Base-by-base conservation (phyloP, 2,113 vertebrate genomes). In the Sciurus niger region DNA sequence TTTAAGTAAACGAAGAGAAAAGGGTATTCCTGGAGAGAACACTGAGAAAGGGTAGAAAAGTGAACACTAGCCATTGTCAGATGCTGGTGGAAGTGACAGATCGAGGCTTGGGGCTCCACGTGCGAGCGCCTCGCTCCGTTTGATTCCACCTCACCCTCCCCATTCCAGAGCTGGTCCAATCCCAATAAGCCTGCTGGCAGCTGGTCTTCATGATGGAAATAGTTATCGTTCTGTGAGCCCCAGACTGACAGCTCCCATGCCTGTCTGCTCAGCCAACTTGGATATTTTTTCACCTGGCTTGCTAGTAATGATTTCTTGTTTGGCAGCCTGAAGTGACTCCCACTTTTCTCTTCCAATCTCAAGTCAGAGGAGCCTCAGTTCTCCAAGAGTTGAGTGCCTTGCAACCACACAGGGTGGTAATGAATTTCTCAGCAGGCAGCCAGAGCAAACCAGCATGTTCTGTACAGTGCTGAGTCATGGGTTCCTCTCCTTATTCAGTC, bases 231-330 rank as follows among this genome's bases (percentile, higher is more conserved):
- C 93, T 58, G 53, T 1, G 2, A 73, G 84, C 43, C 84, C 89
- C 93, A 83, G 55, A 94, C 82, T 58, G 78, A 95, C 87, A n/a
- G 92, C 84, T 93, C 97, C 94, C 79, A 68, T 8, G 24, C 48
- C 85, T 24, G 48, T 51, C 16, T 60, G 76, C 76, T 84, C 60
- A 1, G 97, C 96, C 95, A 95, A 87, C 34, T 84, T 95, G 84
- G 87, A 72, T 93, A 55, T 84, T 34, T 60, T 60, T 90, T 95
- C 92, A 96, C 95, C 95, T 93, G 96, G 87, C 96, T 93, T 73
- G 82, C 60, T 78, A 74, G 85, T n/a, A 68, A 72, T 13, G 93
- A 86, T 93, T 63, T 93, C 92, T 74, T 93, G 53, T 84, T 65
- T 60, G 95, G 96, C 96, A 92, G 65, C 17, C 93, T 63, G 63